Evolutionary conservation across 2,888 invertebrate genomes (phyloP).

Genomic region (Horisme vitalbata): DNA sequence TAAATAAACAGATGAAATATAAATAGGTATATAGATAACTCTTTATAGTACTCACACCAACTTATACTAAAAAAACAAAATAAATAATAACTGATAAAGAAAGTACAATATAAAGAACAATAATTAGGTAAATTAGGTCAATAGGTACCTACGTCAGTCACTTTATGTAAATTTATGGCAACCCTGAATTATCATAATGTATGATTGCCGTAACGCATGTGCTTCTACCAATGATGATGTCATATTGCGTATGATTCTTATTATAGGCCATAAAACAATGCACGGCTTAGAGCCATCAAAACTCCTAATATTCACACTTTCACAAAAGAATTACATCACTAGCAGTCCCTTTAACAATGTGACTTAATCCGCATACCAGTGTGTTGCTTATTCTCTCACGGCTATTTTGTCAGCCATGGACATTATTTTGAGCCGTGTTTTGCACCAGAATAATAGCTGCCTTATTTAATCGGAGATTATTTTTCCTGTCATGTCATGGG

Average conservation of each 20-base stretch:
- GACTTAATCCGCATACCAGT: constrained; percentile 32
- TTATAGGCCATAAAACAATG: constrained; percentile 8
- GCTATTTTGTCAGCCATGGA: constrained; percentile 33
- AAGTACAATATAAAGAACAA: no score
- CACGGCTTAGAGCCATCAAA: constrained; percentile 8
- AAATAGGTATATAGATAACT: no score
- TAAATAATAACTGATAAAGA: no score
- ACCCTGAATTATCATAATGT: not conserved
- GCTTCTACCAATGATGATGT: not conserved
- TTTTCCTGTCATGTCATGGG: no score
- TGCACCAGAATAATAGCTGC: constrained; percentile 17
- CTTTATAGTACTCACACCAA: no score
- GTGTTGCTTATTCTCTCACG: constrained; percentile 42
- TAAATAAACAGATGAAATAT: no score
- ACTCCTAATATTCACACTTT: constrained; percentile 20
- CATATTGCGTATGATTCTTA: constrained; percentile 1
- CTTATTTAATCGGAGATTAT: not conserved
- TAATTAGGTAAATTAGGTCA: no score
- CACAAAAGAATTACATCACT: constrained; percentile 26
- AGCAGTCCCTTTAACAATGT: constrained; percentile 27
- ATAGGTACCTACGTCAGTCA: no score
- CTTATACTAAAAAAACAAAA: no score
- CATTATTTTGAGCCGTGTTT: constrained; percentile 26
- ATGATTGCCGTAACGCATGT: constrained; percentile 6
- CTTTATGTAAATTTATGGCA: no score